Conservation (phyloP, 2,888 invertebrate genomes). For the Lepidocyrtoides sp. region DNA sequence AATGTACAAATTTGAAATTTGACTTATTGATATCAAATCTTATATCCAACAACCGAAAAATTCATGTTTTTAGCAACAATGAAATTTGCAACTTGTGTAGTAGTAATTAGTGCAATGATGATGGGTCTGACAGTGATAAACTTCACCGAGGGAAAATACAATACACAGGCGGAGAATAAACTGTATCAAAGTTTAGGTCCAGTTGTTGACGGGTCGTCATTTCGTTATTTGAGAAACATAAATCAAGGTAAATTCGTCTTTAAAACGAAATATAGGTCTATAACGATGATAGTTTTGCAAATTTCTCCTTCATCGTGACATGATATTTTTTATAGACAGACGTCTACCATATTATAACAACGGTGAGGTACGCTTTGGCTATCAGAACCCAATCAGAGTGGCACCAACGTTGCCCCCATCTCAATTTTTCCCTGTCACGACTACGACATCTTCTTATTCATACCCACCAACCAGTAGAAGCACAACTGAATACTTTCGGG, state of each 20-base stretch:
- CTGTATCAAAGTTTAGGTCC: background rate
- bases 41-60: too few relatives aligned
- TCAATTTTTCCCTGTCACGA: background rate
- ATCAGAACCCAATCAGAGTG: conserved; percentile 70
- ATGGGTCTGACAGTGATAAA: too few relatives aligned
- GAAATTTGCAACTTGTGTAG: background rate
- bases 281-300: too few relatives aligned
- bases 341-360: background rate
- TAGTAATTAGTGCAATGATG: background rate
- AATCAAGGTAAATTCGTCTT: background rate
- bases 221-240: background rate
- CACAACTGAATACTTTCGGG: background rate
- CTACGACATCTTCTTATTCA: background rate
- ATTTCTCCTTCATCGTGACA: too few relatives aligned
- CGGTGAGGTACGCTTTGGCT: conserved; percentile 36
- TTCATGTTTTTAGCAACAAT: too few relatives aligned
- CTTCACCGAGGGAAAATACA: background rate
- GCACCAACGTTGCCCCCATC: conserved; percentile 68
- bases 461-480: background rate
- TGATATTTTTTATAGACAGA: background rate
- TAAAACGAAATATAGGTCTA: too few relatives aligned
- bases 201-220: background rate
- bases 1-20: too few relatives aligned
- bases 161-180: background rate
- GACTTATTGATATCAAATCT: too few relatives aligned